These are phyloP conservation scores for Ochropleura leucogaster DNA, from an alignment of 2,888 invertebrate genomes.

Conservation along the genomic window DNA sequence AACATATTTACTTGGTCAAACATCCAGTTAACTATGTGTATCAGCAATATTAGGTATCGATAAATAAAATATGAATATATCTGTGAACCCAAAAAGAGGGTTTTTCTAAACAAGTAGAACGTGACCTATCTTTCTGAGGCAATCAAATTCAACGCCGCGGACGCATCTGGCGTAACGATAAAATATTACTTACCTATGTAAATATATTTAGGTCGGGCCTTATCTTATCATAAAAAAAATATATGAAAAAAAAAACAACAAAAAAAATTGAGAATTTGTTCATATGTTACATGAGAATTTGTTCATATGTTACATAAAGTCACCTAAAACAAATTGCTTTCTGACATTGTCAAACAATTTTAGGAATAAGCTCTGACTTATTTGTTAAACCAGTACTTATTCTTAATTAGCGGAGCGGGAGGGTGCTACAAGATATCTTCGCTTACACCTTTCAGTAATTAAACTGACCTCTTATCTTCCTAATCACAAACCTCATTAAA, in stretches of 20 bases:
- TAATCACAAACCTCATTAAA: too few species aligned
- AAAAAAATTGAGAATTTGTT: not conserved
- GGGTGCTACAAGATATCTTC: too few species aligned
- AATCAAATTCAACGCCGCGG: conserved; percentile 42
- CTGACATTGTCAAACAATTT: not conserved
- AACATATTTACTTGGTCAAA: not conserved
- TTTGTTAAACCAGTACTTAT: too few species aligned
- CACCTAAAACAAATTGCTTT: not conserved
- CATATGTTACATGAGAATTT: not conserved
- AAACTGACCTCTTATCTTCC: too few species aligned
- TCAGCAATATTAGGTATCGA: not conserved
- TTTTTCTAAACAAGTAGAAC: conserved; percentile 27
- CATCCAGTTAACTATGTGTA: not conserved
- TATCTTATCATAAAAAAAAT: conserved; percentile 32
- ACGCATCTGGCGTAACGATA: conserved; percentile 38
- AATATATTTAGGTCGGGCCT: conserved; percentile 34
- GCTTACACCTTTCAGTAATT: too few species aligned
- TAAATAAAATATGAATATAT: conserved; percentile 22
- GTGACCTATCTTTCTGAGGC: conserved; percentile 57
- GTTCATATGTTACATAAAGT: not conserved
- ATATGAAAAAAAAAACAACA: not conserved
- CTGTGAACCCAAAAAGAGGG: conserved; percentile 17
- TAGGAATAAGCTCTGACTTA: not conserved
- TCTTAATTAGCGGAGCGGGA: too few species aligned
- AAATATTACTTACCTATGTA: conserved; percentile 40